Conservation (phyloP, 2,113 vertebrate genomes). For the Coptodon bakossiorum region DNA sequence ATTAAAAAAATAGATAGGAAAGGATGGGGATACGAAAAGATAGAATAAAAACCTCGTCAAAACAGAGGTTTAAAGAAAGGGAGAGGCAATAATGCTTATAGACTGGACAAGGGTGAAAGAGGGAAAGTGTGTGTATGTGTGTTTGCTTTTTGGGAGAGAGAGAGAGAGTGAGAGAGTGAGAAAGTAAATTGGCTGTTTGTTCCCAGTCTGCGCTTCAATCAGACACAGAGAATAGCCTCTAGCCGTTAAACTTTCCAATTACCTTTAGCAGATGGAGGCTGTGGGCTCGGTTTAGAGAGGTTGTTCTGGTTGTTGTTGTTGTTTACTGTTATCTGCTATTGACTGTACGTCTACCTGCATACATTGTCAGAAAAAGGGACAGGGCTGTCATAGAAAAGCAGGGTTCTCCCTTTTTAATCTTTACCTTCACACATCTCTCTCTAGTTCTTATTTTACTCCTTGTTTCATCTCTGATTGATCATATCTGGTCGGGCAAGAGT, state of each 20-base stretch:
- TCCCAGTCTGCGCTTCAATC: slow-evolving; percentile 42
- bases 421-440: background rate
- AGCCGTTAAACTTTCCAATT: slow-evolving; percentile 66
- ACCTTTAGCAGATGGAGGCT: slow-evolving; percentile 57
- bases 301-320: slow-evolving; percentile 57
- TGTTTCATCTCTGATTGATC: background rate
- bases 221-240: slow-evolving; percentile 47
- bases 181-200: slow-evolving; percentile 54
- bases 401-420: background rate
- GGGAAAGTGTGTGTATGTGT: background rate
- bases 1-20: background rate
- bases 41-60: background rate
- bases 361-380: background rate
- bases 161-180: background rate
- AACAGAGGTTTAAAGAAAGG: background rate
- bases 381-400: background rate
- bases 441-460: background rate
- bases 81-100: slow-evolving; percentile 1
- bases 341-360: slow-evolving; percentile 15
- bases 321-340: slow-evolving; percentile 51
- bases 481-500: background rate
- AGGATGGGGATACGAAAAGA: background rate
- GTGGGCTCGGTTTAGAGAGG: slow-evolving; percentile 28
- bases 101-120: background rate
- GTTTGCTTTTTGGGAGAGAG: background rate